These are phyloP conservation scores for Rhabdornis inornatus DNA, from an alignment of 2,113 vertebrate species.

Conservation along the genomic window DNA sequence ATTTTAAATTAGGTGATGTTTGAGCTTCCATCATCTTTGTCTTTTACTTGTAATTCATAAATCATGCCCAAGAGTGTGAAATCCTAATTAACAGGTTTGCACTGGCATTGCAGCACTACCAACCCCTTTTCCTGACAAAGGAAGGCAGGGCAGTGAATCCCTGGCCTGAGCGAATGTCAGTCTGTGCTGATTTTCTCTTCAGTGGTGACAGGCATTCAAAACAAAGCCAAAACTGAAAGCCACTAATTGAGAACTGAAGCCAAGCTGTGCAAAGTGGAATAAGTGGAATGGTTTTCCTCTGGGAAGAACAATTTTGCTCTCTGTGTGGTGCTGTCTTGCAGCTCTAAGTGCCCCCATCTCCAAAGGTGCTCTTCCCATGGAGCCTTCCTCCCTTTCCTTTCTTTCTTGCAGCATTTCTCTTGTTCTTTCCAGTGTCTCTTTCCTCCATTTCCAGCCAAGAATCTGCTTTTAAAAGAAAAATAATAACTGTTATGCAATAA, in stretches of 20 bases:
- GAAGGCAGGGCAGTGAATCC: neutral
- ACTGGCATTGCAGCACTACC: neutral
- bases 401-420: neutral
- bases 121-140: neutral
- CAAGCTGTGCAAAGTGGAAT: neutral
- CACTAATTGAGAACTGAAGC: slow-evolving; percentile 23
- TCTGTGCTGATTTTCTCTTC: neutral
- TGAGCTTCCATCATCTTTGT: neutral
- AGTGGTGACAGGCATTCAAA: slow-evolving; percentile 1
- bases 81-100: slow-evolving; percentile 15
- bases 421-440: neutral
- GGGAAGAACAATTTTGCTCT: neutral
- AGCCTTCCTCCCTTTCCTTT: neutral
- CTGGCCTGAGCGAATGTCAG: neutral
- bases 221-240: slow-evolving; percentile 9
- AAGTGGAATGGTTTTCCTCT: neutral
- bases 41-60: neutral
- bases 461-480: neutral
- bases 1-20: neutral
- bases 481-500: neutral
- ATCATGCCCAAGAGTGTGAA: neutral
- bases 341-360: neutral
- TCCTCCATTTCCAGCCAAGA: neutral
- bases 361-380: neutral
- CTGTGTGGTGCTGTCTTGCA: neutral